These are phyloP conservation scores for Aethina tumida DNA, from an alignment of 1,140 invertebrate genomes.

Conservation along the genomic window DNA sequence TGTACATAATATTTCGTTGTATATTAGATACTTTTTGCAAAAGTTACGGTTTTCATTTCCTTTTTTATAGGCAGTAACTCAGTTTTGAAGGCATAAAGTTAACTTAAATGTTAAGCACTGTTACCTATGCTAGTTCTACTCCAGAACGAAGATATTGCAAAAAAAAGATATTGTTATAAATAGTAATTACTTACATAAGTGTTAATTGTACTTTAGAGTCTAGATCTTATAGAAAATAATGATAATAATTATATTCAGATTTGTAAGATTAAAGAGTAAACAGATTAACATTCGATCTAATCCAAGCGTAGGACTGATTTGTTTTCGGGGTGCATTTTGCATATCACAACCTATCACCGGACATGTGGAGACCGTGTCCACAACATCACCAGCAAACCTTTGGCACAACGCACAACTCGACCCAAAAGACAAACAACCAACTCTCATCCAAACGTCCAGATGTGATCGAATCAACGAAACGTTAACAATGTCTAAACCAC, in stretches of 20 bases:
- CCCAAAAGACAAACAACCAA: no score
- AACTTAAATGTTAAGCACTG: slow-evolving; percentile 28
- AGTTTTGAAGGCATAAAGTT: slow-evolving; percentile 1
- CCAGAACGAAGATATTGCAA: slow-evolving; percentile 19
- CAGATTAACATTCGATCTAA: no score
- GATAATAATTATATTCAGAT: slow-evolving; percentile 7
- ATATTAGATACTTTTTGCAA: slow-evolving; percentile 6
- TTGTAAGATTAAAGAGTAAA: slow-evolving; percentile 3
- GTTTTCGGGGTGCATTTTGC: slow-evolving; percentile 11
- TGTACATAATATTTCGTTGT: slow-evolving; percentile 20
- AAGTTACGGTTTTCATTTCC: slow-evolving; percentile 4
- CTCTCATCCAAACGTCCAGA: no score
- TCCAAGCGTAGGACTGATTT: slow-evolving; percentile 2
- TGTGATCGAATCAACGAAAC: no score
- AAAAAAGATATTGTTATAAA: slow-evolving; percentile 33
- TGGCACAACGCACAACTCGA: no score
- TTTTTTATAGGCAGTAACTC: no score
- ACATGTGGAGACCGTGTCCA: no score
- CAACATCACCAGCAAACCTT: no score
- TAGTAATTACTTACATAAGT: slow-evolving; percentile 32
- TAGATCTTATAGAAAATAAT: slow-evolving; percentile 22
- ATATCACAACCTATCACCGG: slow-evolving; percentile 13
- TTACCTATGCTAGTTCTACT: slow-evolving; percentile 28
- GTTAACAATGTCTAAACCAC: no score
- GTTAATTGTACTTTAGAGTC: slow-evolving; percentile 37